Evolutionary conservation across 1,140 invertebrate species (phyloP).

Genomic region (Anthonomus grandis): DNA sequence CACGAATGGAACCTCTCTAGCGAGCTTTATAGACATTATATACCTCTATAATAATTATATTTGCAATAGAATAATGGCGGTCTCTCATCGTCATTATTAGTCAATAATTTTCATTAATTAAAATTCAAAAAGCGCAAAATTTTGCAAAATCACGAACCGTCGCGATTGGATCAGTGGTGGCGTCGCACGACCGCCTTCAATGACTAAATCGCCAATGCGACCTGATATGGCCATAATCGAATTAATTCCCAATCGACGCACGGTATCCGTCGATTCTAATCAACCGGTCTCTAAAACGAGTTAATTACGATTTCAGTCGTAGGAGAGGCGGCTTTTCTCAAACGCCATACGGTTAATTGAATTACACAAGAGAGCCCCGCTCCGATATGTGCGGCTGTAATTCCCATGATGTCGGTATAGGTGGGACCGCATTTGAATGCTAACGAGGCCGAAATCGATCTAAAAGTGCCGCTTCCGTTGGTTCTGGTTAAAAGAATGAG

Average conservation of each 20-base stretch:
- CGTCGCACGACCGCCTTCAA: background rate
- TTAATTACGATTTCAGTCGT: slow-evolving; percentile 37
- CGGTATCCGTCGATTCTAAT: slow-evolving; percentile 15
- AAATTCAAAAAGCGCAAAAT: no score
- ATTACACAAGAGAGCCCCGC: no score
- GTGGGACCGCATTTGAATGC: slow-evolving; percentile 43
- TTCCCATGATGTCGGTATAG: slow-evolving; percentile 45
- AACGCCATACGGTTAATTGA: slow-evolving; percentile 39
- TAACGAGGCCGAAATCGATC: slow-evolving; percentile 46
- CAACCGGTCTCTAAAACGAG: slow-evolving; percentile 15
- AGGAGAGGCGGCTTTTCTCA: slow-evolving; percentile 29
- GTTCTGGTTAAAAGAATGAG: no score
- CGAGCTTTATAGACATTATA: no score
- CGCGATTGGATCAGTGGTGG: no score
- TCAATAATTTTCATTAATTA: no score
- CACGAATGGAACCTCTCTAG: no score
- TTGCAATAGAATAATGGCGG: no score
- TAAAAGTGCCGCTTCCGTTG: slow-evolving; percentile 43
- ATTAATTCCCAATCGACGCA: slow-evolving; percentile 11
- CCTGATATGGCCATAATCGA: slow-evolving; percentile 2
- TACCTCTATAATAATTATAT: no score
- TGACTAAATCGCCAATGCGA: slow-evolving; percentile 6
- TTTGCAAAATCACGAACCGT: no score
- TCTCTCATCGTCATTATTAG: no score
- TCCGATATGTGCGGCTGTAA: slow-evolving; percentile 41